Evolutionary conservation across 2,888 invertebrate genomes (phyloP).

Genomic region (Palloptera scutellata): DNA sequence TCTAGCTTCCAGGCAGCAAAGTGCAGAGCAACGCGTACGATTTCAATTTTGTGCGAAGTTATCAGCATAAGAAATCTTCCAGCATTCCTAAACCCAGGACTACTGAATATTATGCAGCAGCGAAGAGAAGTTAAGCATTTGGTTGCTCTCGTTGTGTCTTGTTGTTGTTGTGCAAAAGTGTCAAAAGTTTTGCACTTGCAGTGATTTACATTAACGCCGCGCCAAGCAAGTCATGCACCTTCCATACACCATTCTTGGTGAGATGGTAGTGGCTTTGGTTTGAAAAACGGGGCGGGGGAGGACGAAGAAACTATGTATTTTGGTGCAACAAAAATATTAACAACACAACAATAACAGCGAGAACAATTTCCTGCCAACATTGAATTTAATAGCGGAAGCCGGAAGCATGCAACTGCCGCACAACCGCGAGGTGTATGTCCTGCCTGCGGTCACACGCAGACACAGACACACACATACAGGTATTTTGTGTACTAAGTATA

Average conservation of each 20-base stretch:
- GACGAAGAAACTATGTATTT: neutral
- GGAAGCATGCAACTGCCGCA: constrained; percentile 7
- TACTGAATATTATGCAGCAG: no score
- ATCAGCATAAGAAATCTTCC: no score
- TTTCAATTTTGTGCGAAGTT: no score
- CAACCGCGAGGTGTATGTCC: neutral
- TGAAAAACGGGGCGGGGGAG: neutral
- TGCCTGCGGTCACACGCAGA: constrained; percentile 26
- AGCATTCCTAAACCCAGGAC: no score
- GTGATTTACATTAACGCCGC: constrained; percentile 48
- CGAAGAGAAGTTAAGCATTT: no score
- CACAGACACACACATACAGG: constrained; percentile 20
- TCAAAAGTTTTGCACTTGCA: constrained; percentile 55
- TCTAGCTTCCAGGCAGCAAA: no score
- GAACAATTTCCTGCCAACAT: neutral
- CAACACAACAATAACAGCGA: constrained; percentile 9
- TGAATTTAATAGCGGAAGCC: constrained; percentile 15
- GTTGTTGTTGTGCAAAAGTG: constrained; percentile 42
- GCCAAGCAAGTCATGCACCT: neutral
- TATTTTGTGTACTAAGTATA: no score
- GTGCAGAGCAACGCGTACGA: no score
- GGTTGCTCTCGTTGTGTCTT: no score
- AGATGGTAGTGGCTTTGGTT: no score
- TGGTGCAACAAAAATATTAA: constrained; percentile 2
- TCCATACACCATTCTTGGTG: neutral